Conservation (phyloP, 2,797 vertebrate genomes). For the Chaetodon trifasciatus region DNA sequence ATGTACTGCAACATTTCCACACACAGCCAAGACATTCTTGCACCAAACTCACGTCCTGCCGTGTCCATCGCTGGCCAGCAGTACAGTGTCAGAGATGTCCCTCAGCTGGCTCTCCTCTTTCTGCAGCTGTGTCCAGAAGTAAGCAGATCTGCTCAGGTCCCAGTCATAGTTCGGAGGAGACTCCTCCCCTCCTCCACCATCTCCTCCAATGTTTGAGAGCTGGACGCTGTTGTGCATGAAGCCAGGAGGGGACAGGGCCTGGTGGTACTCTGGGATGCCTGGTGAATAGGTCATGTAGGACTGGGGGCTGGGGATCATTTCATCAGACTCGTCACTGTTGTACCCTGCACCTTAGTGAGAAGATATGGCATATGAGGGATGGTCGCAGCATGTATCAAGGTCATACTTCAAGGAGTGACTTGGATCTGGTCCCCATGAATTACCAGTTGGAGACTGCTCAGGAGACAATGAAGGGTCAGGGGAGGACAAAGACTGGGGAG, state of each 20-base stretch:
- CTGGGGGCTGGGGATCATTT: conserved; percentile 68
- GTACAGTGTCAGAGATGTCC: conserved; percentile 66
- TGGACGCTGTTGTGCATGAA: conserved; percentile 19
- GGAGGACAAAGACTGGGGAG: background rate
- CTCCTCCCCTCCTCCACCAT: background rate
- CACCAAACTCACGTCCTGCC: conserved; percentile 82
- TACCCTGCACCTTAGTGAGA: conserved; percentile 45
- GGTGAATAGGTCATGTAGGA: conserved; percentile 51
- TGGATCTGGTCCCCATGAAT: background rate
- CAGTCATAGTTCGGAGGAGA: conserved; percentile 31
- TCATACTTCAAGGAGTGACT: background rate
- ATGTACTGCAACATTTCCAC: background rate
- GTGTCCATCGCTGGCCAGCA: conserved; percentile 80
- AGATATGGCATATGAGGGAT: background rate
- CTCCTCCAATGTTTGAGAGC: background rate
- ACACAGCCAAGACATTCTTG: background rate
- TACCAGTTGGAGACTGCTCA: conserved; percentile 33
- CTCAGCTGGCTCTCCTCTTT: conserved; percentile 81
- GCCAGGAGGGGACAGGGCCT: conserved; percentile 30
- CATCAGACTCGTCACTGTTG: conserved; percentile 67
- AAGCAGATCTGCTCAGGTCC: conserved; percentile 63
- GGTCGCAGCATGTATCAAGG: background rate
- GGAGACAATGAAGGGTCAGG: conserved; percentile 25
- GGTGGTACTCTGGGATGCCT: conserved; percentile 19
- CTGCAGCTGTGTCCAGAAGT: conserved; percentile 88